Percentiles rank a stretch among this genome's conserved stretches.
phyloP scores from a whole-genome alignment of 2,797 vertebrate genomes.

The Uromys caudimaculatus region DNA sequence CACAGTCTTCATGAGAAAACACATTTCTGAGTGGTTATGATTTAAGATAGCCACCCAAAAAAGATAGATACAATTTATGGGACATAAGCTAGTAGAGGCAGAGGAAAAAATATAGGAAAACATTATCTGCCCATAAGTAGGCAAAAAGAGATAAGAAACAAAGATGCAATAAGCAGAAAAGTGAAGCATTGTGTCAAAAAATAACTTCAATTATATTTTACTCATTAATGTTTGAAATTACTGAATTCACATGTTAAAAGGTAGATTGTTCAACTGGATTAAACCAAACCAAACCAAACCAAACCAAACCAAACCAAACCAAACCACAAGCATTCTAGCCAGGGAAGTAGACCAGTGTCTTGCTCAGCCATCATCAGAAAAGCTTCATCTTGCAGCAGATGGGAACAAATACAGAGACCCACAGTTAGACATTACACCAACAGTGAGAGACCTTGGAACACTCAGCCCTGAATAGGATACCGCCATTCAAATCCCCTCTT shows the following conservation, averaged over 20 bases:
- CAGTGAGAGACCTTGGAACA: not conserved
- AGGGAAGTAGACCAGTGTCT: not conserved
- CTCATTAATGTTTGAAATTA: not conserved
- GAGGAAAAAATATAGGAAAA: not conserved
- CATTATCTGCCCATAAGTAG: not conserved
- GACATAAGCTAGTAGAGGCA: not conserved
- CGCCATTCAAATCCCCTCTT: not conserved
- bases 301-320: not conserved
- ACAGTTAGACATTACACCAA: not conserved
- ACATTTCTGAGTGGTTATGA: slow-evolving; percentile 18
- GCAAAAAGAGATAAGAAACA: not conserved
- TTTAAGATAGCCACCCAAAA: slow-evolving; percentile 26
- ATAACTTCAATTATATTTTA: not conserved
- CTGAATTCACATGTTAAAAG: slow-evolving; percentile 14
- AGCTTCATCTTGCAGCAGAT: too few relatives aligned
- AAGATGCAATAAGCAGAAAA: slow-evolving; percentile 17
- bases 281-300: not conserved
- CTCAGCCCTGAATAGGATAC: not conserved
- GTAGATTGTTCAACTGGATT: not conserved
- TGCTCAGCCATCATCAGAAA: not conserved
- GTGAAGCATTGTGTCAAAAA: not conserved
- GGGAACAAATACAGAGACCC: not conserved
- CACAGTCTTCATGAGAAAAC: slow-evolving; percentile 28
- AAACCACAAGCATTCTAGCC: not conserved
- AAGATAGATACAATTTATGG: slow-evolving; percentile 47